A percentile compares a stretch with the other conserved stretches of the same genome.
Conservation (phyloP, 2,888 invertebrate genomes). For the Pseudococcus longispinus region DNA sequence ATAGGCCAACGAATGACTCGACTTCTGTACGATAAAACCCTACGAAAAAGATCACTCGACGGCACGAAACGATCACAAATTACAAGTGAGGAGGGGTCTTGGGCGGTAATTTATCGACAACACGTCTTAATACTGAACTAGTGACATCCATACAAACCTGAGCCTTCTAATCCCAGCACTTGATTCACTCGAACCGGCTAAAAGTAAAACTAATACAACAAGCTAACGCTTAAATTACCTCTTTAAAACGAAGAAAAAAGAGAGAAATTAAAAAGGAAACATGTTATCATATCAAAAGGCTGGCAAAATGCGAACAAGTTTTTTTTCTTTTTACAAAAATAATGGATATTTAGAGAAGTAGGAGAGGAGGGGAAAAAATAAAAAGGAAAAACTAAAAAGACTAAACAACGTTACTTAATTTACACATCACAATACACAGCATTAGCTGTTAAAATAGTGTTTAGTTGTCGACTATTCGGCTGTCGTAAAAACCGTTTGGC, state of each 20-base stretch:
- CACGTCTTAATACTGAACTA: too few species aligned
- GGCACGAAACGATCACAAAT: not conserved
- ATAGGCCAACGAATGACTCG: not conserved
- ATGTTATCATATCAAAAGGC: conserved; percentile 37
- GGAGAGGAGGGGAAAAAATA: not conserved
- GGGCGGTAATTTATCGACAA: too few species aligned
- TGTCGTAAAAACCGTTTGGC: conserved; percentile 52
- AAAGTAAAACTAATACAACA: conserved; percentile 19
- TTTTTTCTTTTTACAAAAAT: conserved; percentile 38
- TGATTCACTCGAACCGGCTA: conserved; percentile 22
- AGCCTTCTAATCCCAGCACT: not conserved
- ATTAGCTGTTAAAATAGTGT: conserved; percentile 46
- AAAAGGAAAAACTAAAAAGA: conserved; percentile 21
- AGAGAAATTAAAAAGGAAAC: not conserved
- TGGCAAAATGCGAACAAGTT: conserved; percentile 41
- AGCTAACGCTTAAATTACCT: conserved; percentile 23
- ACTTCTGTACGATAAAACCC: not conserved
- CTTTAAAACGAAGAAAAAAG: not conserved
- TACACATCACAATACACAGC: conserved; percentile 57
- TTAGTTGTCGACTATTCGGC: conserved; percentile 50
- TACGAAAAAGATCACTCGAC: not conserved
- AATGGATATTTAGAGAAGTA: conserved; percentile 33
- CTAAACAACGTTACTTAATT: conserved; percentile 52
- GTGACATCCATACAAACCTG: not conserved
- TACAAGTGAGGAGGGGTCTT: not conserved